These are phyloP conservation scores for Valencia hispanica DNA, from an alignment of 2,797 vertebrate species.

Conservation along the genomic window DNA sequence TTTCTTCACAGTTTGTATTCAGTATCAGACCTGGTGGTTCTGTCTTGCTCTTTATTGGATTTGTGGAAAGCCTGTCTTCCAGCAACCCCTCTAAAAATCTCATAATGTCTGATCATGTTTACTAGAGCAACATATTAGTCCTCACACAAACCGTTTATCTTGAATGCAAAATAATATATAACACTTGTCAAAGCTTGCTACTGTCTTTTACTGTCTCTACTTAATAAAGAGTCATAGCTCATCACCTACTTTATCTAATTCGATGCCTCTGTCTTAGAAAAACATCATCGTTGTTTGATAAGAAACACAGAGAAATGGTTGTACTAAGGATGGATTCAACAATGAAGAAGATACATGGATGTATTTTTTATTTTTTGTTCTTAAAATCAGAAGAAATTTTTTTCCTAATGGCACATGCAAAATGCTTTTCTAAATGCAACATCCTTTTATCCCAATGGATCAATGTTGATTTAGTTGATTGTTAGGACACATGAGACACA, in stretches of 20 bases:
- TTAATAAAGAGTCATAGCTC: slow-evolving; percentile 61
- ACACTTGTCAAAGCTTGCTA: slow-evolving; percentile 18
- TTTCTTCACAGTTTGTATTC: slow-evolving; percentile 4
- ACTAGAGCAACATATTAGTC: neutral
- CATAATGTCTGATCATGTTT: slow-evolving; percentile 1
- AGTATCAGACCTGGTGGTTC: neutral
- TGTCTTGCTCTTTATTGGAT: slow-evolving; percentile 10
- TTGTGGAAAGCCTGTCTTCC: neutral
- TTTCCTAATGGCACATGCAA: slow-evolving; percentile 45
- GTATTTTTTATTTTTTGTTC: slow-evolving; percentile 14
- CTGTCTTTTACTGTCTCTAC: slow-evolving; percentile 49
- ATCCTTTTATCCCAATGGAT: slow-evolving; percentile 34
- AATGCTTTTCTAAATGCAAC: slow-evolving; percentile 46
- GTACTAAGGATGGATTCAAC: slow-evolving; percentile 12
- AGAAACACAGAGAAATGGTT: neutral
- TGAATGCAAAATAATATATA: neutral
- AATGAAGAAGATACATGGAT: slow-evolving; percentile 8
- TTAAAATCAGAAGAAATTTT: slow-evolving; percentile 46
- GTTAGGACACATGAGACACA: slow-evolving; percentile 26
- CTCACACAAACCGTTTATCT: neutral
- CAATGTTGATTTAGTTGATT: slow-evolving; percentile 38
- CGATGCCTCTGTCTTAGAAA: slow-evolving; percentile 50
- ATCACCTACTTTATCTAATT: slow-evolving; percentile 44
- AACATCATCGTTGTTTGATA: neutral
- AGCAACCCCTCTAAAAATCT: neutral